A percentile compares a stretch with the other conserved stretches of the same genome.
Conservation (phyloP, 2,113 vertebrate genomes). For the Calonectris borealis region DNA sequence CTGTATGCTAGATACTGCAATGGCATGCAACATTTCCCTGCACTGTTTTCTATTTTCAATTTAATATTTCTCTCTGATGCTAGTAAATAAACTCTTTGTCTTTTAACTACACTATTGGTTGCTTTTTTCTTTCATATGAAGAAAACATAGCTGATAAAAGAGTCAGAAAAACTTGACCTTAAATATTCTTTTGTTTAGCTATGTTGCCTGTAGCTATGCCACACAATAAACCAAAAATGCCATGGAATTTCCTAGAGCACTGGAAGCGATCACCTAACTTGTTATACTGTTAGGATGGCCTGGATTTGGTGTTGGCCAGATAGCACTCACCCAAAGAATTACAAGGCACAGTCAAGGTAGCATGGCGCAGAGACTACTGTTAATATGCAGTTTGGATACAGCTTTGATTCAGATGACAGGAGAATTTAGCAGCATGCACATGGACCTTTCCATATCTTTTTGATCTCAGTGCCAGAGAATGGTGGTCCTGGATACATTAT, state of each 20-base stretch:
- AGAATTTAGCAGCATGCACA: not conserved
- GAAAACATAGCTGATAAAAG: not conserved
- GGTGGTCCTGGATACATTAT: accelerated
- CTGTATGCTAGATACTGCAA: not conserved
- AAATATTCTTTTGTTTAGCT: not conserved
- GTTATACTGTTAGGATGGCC: not conserved
- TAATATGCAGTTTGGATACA: not conserved
- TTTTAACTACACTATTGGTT: not conserved
- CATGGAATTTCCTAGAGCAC: not conserved
- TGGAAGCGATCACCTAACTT: not conserved
- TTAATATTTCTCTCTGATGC: not conserved
- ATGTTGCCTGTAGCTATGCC: not conserved
- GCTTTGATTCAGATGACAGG: not conserved
- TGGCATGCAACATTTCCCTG: not conserved
- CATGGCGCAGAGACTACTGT: not conserved
- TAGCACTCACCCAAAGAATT: not conserved
- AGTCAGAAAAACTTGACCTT: not conserved
- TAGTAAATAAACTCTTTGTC: not conserved
- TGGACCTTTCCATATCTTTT: not conserved
- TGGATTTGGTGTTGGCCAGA: not conserved
- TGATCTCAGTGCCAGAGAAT: not conserved
- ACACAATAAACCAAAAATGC: not conserved
- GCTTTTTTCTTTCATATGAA: not conserved
- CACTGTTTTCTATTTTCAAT: not conserved
- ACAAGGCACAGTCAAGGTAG: not conserved